Base-by-base conservation (phyloP, 2,113 vertebrate genomes). In the Psophia crepitans region DNA sequence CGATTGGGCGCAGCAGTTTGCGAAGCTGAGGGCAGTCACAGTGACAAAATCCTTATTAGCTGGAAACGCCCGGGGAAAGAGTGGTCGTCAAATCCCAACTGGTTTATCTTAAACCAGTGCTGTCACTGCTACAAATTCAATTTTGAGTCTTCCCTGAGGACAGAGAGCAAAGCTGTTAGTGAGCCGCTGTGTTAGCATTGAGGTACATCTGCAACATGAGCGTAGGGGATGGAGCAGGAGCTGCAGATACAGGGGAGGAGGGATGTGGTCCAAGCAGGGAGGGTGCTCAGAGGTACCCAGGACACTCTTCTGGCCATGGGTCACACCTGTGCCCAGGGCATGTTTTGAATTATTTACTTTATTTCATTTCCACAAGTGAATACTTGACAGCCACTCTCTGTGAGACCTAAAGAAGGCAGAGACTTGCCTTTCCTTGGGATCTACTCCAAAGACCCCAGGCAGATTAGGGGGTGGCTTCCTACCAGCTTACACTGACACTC, bases 31-130 rank as follows among this genome's bases (percentile, higher is more conserved):
- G 75, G 90, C 79, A 91, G 77, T 30, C 71, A 86, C 71, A 65
- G 73, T 84, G 79, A 92, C 82, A 91, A 96, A 97, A 96, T 43
- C 87, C 93, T 96, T 86, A 92, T 95, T 96, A 94, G 74, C 82
- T 79, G 57, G 73, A 87, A 96, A 93, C 17, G 70, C 77, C 93
- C 53, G 73, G 27, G 75, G 79, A 94, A 94, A 84, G 64, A 68
- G 61, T 5, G 78, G 37, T 54, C 10, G 1, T 80, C 89, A 94
- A 92, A 95, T 96, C 90, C 92, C 82, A 51, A 54, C 73, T 54
- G 75, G 68, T 96, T 94, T 93, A 94, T 96, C 91, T 90, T 69
- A 94, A 93, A 95, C 89, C 79, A 84, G 58, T 32, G 78, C 87
- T 96, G 94, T 87, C 95, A 93, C 56, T 92, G 68, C 85, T 91